Conservation (phyloP, 2,797 vertebrate species). For the Sebastes cheni region DNA sequence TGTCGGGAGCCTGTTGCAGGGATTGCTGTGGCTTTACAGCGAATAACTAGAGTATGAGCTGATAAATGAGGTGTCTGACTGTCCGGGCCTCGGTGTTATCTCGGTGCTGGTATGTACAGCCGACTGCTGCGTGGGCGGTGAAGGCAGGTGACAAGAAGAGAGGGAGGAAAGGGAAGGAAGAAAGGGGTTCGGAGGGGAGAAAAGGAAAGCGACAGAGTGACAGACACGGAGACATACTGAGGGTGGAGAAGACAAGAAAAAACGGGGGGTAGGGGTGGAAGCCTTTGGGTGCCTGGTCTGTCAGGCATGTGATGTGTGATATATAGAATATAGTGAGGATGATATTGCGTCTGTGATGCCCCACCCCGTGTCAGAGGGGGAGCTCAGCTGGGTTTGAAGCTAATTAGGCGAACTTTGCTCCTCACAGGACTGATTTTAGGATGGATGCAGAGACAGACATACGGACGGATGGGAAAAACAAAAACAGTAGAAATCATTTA, state of each 20-base stretch:
- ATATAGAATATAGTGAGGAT: slow-evolving; percentile 35
- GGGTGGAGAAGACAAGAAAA: slow-evolving; percentile 55
- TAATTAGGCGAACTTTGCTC: slow-evolving; percentile 70
- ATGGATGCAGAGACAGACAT: not conserved
- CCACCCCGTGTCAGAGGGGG: slow-evolving; percentile 51
- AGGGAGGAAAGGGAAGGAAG: slow-evolving; percentile 45
- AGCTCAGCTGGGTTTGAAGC: slow-evolving; percentile 66
- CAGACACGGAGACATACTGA: slow-evolving; percentile 53
- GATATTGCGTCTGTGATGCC: slow-evolving; percentile 53
- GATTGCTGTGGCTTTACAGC: slow-evolving; percentile 39
- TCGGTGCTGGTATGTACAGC: slow-evolving; percentile 60
- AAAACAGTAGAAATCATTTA: slow-evolving; percentile 7
- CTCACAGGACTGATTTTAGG: not conserved
- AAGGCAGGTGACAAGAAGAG: slow-evolving; percentile 73
- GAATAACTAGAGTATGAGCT: slow-evolving; percentile 54
- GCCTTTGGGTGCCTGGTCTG: slow-evolving; percentile 56
- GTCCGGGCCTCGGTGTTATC: slow-evolving; percentile 68
- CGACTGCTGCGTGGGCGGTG: slow-evolving; percentile 72
- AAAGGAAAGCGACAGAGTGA: slow-evolving; percentile 52
- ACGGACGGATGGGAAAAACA: not conserved
- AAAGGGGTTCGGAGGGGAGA: slow-evolving; percentile 33
- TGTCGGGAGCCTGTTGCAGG: slow-evolving; percentile 33
- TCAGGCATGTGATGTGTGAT: slow-evolving; percentile 64
- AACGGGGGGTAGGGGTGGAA: slow-evolving; percentile 27
- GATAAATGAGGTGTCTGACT: slow-evolving; percentile 76